A percentile compares a stretch with the other conserved stretches of the same genome.
Conservation (phyloP, 2,797 vertebrate species). For the Cyprinodon diabolis region DNA sequence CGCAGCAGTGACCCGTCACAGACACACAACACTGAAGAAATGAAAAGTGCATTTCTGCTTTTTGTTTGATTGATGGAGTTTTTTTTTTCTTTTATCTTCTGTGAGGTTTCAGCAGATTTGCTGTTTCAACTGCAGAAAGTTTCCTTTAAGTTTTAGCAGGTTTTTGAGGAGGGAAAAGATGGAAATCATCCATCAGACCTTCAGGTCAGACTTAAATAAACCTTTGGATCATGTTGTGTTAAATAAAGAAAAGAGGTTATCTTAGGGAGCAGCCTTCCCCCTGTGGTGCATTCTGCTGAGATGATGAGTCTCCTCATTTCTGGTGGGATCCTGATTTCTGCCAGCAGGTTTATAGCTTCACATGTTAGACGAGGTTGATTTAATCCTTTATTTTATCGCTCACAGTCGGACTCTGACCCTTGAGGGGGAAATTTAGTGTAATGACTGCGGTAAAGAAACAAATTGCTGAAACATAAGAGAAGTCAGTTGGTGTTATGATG, state of each 20-base stretch:
- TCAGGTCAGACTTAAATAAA: conserved; percentile 6
- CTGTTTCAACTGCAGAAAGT: background rate
- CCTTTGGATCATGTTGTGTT: background rate
- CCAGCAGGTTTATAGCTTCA: conserved; percentile 28
- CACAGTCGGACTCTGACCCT: conserved; percentile 43
- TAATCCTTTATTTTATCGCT: conserved; percentile 33
- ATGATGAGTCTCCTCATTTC: conserved; percentile 19
- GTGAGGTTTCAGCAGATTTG: background rate
- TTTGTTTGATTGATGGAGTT: conserved; percentile 43
- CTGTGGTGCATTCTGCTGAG: conserved; percentile 1
- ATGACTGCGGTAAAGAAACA: conserved; percentile 42
- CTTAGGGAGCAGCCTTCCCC: background rate
- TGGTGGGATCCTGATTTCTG: background rate
- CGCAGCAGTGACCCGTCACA: conserved; percentile 48
- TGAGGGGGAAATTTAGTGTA: conserved; percentile 35
- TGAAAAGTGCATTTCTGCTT: conserved; percentile 12
- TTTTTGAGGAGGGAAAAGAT: background rate
- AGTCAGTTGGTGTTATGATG: conserved; percentile 11
- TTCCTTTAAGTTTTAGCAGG: background rate
- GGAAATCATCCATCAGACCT: background rate
- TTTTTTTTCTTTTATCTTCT: background rate
- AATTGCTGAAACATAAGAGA: conserved; percentile 28
- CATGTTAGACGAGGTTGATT: conserved; percentile 21
- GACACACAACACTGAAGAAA: conserved; percentile 24
- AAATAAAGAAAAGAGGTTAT: conserved; percentile 6